Conservation (phyloP, 2,113 vertebrate genomes). For the Syngnathus typhle region DNA sequence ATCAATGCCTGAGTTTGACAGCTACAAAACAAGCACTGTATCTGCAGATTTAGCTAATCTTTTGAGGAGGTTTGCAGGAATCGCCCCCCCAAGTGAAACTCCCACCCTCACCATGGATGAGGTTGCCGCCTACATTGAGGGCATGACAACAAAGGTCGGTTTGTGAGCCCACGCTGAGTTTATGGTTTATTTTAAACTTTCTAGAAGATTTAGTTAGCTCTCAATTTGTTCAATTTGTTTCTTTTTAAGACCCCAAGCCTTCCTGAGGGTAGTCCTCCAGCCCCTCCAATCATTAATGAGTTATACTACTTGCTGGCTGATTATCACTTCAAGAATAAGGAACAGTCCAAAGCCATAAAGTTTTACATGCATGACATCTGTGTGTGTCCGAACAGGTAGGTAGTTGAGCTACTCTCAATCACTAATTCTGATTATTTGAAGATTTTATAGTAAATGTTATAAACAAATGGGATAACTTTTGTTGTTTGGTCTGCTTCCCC, state of each 20-base stretch:
- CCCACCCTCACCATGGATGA: slow-evolving; percentile 82
- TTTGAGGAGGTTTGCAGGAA: slow-evolving; percentile 82
- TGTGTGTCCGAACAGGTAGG: slow-evolving; percentile 87
- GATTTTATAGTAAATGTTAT: not conserved
- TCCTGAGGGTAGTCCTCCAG: slow-evolving; percentile 79
- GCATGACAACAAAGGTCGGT: slow-evolving; percentile 80
- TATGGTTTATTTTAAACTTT: not conserved
- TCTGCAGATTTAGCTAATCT: slow-evolving; percentile 96
- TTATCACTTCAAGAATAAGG: slow-evolving; percentile 99
- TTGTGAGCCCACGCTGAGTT: not conserved
- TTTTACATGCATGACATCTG: slow-evolving; percentile 98
- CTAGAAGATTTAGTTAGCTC: not conserved
- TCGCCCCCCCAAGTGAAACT: slow-evolving; percentile 78
- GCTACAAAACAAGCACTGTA: slow-evolving; percentile 97
- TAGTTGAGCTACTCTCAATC: not conserved
- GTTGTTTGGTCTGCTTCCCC: not conserved
- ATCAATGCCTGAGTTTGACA: slow-evolving; percentile 94
- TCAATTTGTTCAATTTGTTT: not conserved
- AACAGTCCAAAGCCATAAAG: slow-evolving; percentile 96
- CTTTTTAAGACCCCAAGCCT: slow-evolving; percentile 78
- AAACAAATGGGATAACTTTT: not conserved
- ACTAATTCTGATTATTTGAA: not conserved
- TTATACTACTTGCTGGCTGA: slow-evolving; percentile 94
- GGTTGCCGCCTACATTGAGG: slow-evolving; percentile 89
- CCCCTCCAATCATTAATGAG: slow-evolving; percentile 84